Conservation (phyloP, 2,888 invertebrate genomes). For the Amiota mariae region DNA sequence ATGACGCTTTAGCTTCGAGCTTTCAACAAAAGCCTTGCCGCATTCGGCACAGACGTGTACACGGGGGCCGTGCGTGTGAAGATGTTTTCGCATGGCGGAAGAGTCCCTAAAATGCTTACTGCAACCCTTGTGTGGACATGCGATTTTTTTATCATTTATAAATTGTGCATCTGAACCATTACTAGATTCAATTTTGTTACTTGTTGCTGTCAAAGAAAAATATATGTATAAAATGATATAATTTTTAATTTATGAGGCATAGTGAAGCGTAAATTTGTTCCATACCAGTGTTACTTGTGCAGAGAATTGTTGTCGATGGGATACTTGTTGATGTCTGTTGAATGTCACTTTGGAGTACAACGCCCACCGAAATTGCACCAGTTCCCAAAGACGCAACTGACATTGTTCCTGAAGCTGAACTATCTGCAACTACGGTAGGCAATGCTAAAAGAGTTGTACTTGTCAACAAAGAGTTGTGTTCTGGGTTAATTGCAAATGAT, state of each 20-base stretch:
- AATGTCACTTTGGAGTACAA: constrained; percentile 32
- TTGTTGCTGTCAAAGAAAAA: neutral
- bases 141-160: constrained; percentile 70
- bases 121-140: constrained; percentile 97
- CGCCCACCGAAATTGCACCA: constrained; percentile 35
- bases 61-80: constrained; percentile 97
- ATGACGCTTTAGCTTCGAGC: constrained; percentile 95
- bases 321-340: neutral
- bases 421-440: neutral
- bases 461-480: constrained; percentile 4
- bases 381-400: neutral
- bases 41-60: constrained; percentile 99
- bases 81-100: constrained; percentile 97
- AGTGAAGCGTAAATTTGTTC: too few species aligned
- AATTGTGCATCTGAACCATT: constrained; percentile 30
- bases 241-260: too few species aligned
- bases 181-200: neutral
- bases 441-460: constrained; percentile 23
- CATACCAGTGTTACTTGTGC: neutral
- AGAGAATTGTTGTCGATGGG: neutral
- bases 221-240: too few species aligned
- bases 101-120: constrained; percentile 98
- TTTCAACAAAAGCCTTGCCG: constrained; percentile 98
- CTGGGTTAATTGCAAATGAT: constrained; percentile 20
- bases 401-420: constrained; percentile 20